A percentile compares a stretch with the other conserved stretches of the same genome.
Conservation (phyloP, 2,888 invertebrate species). For the Coenonympha arcania region DNA sequence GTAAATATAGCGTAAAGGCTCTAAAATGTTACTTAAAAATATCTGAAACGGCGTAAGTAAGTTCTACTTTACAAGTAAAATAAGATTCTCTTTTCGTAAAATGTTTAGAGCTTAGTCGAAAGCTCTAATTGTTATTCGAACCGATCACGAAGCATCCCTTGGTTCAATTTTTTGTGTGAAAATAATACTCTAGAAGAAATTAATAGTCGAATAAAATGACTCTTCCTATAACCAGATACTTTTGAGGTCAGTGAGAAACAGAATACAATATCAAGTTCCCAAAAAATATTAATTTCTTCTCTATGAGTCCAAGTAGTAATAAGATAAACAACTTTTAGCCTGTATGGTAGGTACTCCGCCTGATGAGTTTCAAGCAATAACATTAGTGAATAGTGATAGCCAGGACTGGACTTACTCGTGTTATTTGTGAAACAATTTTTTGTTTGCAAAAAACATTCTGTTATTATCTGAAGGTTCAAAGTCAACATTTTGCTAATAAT, state of each 20-base stretch:
- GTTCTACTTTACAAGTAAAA: not conserved
- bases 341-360: not conserved
- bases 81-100: not conserved
- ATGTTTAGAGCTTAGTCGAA: not conserved
- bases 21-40: constrained; percentile 40
- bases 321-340: not conserved
- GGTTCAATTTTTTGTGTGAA: too few relatives aligned
- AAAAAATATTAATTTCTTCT: not conserved
- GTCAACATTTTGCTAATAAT: too few relatives aligned
- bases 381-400: constrained; percentile 1
- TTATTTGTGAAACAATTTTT: constrained; percentile 12
- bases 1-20: constrained; percentile 23
- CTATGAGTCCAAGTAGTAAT: not conserved
- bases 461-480: too few relatives aligned
- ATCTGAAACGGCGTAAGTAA: constrained; percentile 25
- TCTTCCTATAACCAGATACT: too few relatives aligned
- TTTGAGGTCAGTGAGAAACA: not conserved
- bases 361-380: constrained; percentile 5
- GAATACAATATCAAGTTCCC: not conserved
- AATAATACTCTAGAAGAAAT: too few relatives aligned
- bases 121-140: not conserved
- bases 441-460: not conserved
- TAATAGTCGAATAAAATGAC: too few relatives aligned
- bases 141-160: not conserved
- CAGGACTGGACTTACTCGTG: not conserved